Conservation (phyloP, 2,113 vertebrate genomes). For the Halichoeres trimaculatus region DNA sequence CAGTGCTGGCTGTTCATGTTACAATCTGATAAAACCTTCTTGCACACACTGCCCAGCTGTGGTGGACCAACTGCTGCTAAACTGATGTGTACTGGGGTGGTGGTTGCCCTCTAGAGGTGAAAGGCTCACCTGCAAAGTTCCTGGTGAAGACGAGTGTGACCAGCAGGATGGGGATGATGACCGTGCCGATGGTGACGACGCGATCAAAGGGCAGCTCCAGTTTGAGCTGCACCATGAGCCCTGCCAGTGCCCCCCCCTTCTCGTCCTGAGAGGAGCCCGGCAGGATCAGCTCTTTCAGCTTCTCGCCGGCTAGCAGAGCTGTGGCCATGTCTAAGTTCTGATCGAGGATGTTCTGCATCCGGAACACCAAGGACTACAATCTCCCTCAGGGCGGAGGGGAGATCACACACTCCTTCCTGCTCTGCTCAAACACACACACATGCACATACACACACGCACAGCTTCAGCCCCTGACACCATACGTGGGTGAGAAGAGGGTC, state of each 20-base stretch:
- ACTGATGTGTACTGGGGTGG: not conserved
- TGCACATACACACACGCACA: constrained; percentile 20
- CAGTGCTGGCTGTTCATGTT: not conserved
- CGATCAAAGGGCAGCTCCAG: constrained; percentile 97
- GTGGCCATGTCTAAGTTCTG: constrained; percentile 99
- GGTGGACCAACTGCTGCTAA: not conserved
- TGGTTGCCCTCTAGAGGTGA: constrained; percentile 39
- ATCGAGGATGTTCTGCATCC: constrained; percentile 98
- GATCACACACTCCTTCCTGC: constrained; percentile 33
- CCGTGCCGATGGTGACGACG: constrained; percentile 97
- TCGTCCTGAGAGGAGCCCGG: constrained; percentile 95
- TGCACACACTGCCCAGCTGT: not conserved
- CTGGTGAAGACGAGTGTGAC: constrained; percentile 98
- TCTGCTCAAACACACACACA: constrained; percentile 27
- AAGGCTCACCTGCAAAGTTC: constrained; percentile 97
- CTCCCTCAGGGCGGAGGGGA: constrained; percentile 40
- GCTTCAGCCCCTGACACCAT: constrained; percentile 58
- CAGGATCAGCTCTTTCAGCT: constrained; percentile 97
- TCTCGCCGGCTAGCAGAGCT: constrained; percentile 96
- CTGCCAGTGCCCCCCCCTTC: constrained; percentile 90
- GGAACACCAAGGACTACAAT: constrained; percentile 56
- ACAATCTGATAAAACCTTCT: not conserved
- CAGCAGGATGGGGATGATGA: constrained; percentile 96
- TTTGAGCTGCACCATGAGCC: constrained; percentile 95
- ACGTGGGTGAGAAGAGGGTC: constrained; percentile 14